Evolutionary conservation across 2,113 vertebrate genomes (phyloP), one percentile per base, ranked within the genome.

Genomic region (Dromaius novaehollandiae): DNA sequence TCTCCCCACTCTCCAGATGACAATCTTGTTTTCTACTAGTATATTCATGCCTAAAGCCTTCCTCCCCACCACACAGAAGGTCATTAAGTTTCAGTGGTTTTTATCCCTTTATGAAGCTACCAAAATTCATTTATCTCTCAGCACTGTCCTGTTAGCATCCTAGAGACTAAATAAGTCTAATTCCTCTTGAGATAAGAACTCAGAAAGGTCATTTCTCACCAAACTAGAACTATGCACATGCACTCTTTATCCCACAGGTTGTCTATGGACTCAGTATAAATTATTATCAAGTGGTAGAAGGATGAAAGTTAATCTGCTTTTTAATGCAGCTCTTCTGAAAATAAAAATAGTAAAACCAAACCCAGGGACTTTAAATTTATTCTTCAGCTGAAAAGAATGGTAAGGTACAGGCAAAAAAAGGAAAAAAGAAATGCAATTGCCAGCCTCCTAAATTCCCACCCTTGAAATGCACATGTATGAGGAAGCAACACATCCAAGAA

Each of bases 41-140:
- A 76, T 94, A 82, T 97, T 96, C 68, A 93, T 81, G 94, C 96
- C 94, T 91, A 75, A 93, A 96, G 91, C 89, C 80, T 95, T 94
- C 95, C 97, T 93, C 82, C 74, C 60, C 56, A 20, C 32, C 16
- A 19, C 78, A 48, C 69, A 95, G 95, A 96, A 96, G 87, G 96
- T 96, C 95, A 96, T 71, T 81, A 88, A 66, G 69, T 95, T 95
- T 91, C 93, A 94, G 87, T 90, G 91, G 87, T 73, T 1, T 6
- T 68, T 91, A 81, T 88, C 90, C 32, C 78, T 83, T 76, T 82
- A 90, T 34, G 60, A 94, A 95, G 25, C 56, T 88, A 95, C 85
- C 79, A 91, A 93, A 95, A 97, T 95, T 55, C 95, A 82, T 73
- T 87, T 86, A 28, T 94, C 60, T 91, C 53, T 93, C 65, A 73